Evolutionary conservation across 2,888 invertebrate species (phyloP).

Genomic region (Nipponacmea schrenckii): DNA sequence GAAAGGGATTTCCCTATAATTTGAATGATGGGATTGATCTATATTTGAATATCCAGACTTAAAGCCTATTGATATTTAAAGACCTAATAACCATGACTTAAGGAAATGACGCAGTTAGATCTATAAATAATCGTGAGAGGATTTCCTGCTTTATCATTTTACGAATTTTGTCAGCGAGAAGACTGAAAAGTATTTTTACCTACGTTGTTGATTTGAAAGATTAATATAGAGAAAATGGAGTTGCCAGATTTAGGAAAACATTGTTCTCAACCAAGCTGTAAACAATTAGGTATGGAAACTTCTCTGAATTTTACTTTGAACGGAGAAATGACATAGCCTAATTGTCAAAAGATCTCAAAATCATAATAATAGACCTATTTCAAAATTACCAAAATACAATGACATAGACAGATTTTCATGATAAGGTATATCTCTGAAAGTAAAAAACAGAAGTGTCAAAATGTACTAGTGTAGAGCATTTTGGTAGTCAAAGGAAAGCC

Average conservation of each 20-base stretch:
- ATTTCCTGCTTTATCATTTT: conserved; percentile 6
- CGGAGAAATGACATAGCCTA: too few species aligned
- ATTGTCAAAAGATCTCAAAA: neutral
- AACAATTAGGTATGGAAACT: conserved; percentile 78
- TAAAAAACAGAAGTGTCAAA: too few species aligned
- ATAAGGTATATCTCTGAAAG: too few species aligned
- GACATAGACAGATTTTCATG: too few species aligned
- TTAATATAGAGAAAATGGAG: conserved; percentile 76
- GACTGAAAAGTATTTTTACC: neutral
- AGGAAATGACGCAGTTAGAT: conserved; percentile 16
- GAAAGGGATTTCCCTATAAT: neutral
- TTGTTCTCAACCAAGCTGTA: conserved; percentile 83
- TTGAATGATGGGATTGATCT: neutral
- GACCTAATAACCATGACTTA: neutral
- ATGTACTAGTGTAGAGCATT: too few species aligned
- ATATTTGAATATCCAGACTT: neutral
- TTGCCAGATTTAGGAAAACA: conserved; percentile 90
- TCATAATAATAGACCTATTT: too few species aligned
- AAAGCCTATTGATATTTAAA: neutral
- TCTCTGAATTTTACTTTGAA: too few species aligned
- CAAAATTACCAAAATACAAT: too few species aligned
- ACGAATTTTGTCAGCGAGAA: neutral
- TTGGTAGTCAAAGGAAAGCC: too few species aligned
- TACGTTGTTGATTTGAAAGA: too few species aligned
- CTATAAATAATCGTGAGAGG: conserved; percentile 1